Evolutionary conservation across 2,113 vertebrate genomes (phyloP).

Genomic region (Acinonyx jubatus): DNA sequence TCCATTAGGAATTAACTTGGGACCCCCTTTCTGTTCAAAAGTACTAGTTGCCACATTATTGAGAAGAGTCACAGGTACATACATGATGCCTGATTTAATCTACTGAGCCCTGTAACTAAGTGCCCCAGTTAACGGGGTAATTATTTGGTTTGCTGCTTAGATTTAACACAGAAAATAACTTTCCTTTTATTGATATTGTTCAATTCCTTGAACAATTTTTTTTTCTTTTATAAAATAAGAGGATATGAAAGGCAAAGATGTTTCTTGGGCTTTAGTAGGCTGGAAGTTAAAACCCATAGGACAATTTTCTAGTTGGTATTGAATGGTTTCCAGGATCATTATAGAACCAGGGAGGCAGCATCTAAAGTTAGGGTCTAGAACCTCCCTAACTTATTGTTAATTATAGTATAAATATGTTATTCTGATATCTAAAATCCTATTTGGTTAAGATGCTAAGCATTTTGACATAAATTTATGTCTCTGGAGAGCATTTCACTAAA

Average conservation of each 20-base stretch:
- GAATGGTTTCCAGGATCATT: neutral
- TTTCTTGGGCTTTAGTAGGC: neutral
- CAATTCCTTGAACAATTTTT: neutral
- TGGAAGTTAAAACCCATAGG: neutral
- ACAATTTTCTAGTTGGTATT: neutral
- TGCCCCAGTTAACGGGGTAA: neutral
- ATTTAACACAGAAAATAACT: neutral
- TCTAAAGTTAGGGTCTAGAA: neutral
- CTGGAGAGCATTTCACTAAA: neutral
- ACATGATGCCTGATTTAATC: neutral
- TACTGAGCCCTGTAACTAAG: neutral
- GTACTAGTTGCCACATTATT: neutral
- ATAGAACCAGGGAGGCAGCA: neutral
- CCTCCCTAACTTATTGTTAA: neutral
- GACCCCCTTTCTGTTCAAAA: slow-evolving; percentile 12
- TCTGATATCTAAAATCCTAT: neutral
- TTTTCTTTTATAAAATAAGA: neutral
- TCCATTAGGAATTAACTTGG: neutral
- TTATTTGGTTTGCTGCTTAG: slow-evolving; percentile 3
- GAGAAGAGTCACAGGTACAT: neutral
- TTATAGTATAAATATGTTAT: neutral
- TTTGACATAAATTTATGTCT: neutral
- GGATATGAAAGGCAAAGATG: neutral
- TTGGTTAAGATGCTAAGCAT: neutral
- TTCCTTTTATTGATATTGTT: neutral